Evolutionary conservation across 2,113 vertebrate genomes (phyloP).

Genomic region (Physeter macrocephalus): DNA sequence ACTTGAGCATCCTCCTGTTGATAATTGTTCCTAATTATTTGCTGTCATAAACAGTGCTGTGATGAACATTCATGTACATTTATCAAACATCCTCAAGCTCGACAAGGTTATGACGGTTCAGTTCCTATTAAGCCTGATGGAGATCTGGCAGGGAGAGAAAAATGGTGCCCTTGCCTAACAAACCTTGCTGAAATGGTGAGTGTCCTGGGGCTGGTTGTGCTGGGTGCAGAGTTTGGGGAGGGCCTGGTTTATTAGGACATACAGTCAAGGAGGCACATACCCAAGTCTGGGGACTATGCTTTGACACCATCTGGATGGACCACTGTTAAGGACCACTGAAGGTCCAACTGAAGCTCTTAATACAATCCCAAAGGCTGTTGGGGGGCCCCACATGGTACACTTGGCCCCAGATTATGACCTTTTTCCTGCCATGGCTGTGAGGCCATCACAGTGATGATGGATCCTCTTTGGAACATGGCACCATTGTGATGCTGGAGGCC

Average conservation of each 20-base stretch:
- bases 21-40: background rate
- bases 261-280: background rate
- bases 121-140: background rate
- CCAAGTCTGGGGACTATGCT: no score
- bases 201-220: background rate
- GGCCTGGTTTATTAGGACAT: background rate
- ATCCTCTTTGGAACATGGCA: background rate
- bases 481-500: background rate
- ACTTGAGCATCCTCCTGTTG: background rate
- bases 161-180: background rate
- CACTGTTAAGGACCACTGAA: background rate
- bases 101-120: background rate
- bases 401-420: background rate
- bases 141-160: background rate
- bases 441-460: background rate
- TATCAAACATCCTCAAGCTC: background rate
- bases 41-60: background rate
- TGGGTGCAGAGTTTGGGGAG: background rate
- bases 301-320: background rate
- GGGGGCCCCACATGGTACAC: background rate
- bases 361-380: background rate
- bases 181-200: background rate
- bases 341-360: background rate
- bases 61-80: background rate
- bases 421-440: background rate